Conservation (phyloP, 2,888 invertebrate genomes). For the Chesias legatella region DNA sequence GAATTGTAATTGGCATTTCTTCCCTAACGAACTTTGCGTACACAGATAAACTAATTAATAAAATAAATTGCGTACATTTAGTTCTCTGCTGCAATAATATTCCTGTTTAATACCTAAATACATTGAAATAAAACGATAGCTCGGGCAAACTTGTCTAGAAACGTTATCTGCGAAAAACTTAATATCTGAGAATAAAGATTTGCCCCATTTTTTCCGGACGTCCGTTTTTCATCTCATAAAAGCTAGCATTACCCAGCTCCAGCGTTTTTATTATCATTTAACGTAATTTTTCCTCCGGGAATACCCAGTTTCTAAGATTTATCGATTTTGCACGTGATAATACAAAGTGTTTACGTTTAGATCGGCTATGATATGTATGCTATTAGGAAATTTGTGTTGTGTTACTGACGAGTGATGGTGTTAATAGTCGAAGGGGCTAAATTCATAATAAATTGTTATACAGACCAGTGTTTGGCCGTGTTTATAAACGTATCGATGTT, state of each 20-base stretch:
- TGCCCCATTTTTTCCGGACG: not conserved
- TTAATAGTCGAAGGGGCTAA: too few relatives aligned
- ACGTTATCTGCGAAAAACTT: not conserved
- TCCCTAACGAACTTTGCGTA: too few relatives aligned
- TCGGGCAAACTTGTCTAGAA: not conserved
- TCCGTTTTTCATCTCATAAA: slow-evolving; percentile 5
- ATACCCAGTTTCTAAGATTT: slow-evolving; percentile 6
- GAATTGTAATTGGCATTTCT: too few relatives aligned
- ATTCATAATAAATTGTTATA: slow-evolving; percentile 5
- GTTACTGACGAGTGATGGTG: too few relatives aligned
- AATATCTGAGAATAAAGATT: too few relatives aligned
- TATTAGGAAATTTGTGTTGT: slow-evolving; percentile 5
- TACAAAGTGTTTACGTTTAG: slow-evolving; percentile 6
- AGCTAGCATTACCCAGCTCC: slow-evolving; percentile 5
- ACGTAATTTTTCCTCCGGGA: slow-evolving; percentile 6
- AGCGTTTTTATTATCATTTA: slow-evolving; percentile 15
- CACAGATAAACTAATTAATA: too few relatives aligned
- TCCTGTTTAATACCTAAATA: too few relatives aligned
- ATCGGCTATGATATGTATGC: slow-evolving; percentile 2
- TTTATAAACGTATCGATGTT: slow-evolving; percentile 9
- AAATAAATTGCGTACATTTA: too few relatives aligned
- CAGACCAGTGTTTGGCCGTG: slow-evolving; percentile 2
- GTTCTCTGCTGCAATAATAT: too few relatives aligned
- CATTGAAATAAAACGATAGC: too few relatives aligned
- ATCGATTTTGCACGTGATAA: slow-evolving; percentile 11